A percentile compares a stretch with the other conserved stretches of the same genome.
These are phyloP conservation scores for Plectropomus leopardus DNA, from an alignment of 2,113 vertebrate species.

Conservation along the genomic window DNA sequence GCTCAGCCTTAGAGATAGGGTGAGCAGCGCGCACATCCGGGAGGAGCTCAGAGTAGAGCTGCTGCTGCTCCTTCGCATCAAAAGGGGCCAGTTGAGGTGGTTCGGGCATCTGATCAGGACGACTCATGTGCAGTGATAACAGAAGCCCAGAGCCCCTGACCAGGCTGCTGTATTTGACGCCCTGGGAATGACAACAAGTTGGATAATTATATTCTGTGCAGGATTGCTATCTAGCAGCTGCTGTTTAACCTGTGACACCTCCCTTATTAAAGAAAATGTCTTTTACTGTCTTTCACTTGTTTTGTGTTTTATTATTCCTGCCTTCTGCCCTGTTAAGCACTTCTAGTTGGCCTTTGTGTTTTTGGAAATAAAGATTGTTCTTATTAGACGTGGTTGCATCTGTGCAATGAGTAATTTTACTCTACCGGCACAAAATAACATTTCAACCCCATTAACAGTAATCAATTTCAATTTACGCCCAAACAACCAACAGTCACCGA, in stretches of 20 bases:
- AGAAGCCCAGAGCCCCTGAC: no score
- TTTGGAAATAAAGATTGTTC: neutral
- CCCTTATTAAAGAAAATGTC: neutral
- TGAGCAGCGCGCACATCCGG: no score
- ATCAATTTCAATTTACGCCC: slow-evolving; percentile 41
- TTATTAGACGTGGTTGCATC: neutral
- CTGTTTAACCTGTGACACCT: neutral
- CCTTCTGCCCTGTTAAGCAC: neutral
- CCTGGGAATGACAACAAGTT: no score
- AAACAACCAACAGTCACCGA: neutral
- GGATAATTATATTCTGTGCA: no score
- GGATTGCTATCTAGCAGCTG: no score
- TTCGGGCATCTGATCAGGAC: no score
- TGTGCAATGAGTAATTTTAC: neutral
- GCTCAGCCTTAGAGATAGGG: no score
- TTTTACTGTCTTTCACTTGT: neutral
- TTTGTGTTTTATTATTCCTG: neutral
- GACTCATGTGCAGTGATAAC: no score
- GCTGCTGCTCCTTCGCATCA: no score
- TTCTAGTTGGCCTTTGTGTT: neutral
- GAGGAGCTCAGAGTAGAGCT: no score
- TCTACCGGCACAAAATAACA: neutral
- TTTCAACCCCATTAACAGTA: slow-evolving; percentile 26
- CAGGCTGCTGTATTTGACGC: no score
- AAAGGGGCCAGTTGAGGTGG: no score